Evolutionary conservation across 1,140 invertebrate genomes (phyloP), one percentile per base, ranked within the genome.

Genomic region (Caerostris extrusa): DNA sequence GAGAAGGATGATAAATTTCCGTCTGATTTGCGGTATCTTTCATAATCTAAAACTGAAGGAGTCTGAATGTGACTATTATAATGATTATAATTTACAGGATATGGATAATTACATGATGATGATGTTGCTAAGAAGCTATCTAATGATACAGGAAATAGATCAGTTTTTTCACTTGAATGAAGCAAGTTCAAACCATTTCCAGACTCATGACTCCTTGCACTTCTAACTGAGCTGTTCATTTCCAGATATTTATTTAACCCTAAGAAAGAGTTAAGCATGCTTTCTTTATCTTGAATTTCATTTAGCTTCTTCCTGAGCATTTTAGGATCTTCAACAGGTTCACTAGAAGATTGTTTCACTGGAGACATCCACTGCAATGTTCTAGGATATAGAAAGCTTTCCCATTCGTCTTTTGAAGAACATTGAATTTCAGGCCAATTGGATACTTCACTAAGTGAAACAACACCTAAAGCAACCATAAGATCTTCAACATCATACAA

Each of bases 401-500:
- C 71, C 34, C 57, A 64, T 12, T 93, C 91, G 14, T 69, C 82
- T 88, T 87, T 94, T 71, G 86, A 90, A 90, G 87, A 10, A 87
- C 58, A 90, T 34, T 81, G 86, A 14, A 90, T 77, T 64, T 94
- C 67, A 7, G 98, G 98, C 98, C 98, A 98, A 34, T 7, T 87
- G 85, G 57, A 14, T 96, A 98, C 98, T 94, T 98, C 98, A 95
- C 98, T 98, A 95, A 98, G 98, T 81, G 97, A 97, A 3, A 98
- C 98, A 8, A 98, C 98, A 50, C 98, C 97, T 3, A 98, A 98
- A 95, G 98, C 98, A 95, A 98, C 98, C 95, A 98, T 98, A 95
- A 99, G 98, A 96, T 98, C 98, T 64, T 97, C 97, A 93, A 98
- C 96, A 96, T 98, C 98, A 57, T 98, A 98, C 93, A 98, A 98